Percentiles rank a stretch among this genome's conserved stretches.
Conservation (phyloP, 1,140 invertebrate species). For the Hylaeus anthracinus region DNA sequence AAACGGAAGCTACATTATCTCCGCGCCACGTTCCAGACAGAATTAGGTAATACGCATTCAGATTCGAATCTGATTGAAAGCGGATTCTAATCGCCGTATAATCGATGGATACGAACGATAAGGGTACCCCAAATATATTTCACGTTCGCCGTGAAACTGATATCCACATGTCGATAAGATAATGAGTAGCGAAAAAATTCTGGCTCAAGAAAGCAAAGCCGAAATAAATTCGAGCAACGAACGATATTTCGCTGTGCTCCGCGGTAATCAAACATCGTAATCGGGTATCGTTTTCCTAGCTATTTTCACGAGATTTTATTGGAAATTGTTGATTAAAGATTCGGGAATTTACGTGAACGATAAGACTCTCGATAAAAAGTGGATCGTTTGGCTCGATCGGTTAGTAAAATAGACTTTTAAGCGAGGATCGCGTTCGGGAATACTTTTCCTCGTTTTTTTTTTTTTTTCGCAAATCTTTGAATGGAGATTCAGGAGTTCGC, state of each 20-base stretch:
- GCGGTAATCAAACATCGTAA: background rate
- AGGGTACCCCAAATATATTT: slow-evolving; percentile 33
- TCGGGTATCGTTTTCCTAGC: too few species aligned
- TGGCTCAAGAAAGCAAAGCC: slow-evolving; percentile 17
- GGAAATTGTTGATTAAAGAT: too few species aligned
- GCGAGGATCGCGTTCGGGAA: too few species aligned
- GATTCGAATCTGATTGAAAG: background rate
- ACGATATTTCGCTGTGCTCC: slow-evolving; percentile 19
- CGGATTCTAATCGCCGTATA: slow-evolving; percentile 28
- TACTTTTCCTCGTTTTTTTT: too few species aligned
- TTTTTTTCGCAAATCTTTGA: too few species aligned
- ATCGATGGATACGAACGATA: slow-evolving; percentile 34
- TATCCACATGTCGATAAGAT: slow-evolving; percentile 65
- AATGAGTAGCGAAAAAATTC: background rate
- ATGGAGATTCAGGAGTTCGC: background rate
- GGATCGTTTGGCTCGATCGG: too few species aligned
- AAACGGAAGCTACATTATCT: too few species aligned
- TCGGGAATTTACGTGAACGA: background rate
- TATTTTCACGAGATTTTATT: too few species aligned
- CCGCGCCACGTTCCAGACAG: background rate
- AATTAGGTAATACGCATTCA: slow-evolving; percentile 18
- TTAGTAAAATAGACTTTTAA: too few species aligned
- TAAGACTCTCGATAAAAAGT: too few species aligned
- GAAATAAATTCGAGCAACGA: slow-evolving; percentile 31
- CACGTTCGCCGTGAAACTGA: slow-evolving; percentile 52